Base-by-base conservation (phyloP, 2,888 invertebrate species). In the Dastarcus helophoroides region DNA sequence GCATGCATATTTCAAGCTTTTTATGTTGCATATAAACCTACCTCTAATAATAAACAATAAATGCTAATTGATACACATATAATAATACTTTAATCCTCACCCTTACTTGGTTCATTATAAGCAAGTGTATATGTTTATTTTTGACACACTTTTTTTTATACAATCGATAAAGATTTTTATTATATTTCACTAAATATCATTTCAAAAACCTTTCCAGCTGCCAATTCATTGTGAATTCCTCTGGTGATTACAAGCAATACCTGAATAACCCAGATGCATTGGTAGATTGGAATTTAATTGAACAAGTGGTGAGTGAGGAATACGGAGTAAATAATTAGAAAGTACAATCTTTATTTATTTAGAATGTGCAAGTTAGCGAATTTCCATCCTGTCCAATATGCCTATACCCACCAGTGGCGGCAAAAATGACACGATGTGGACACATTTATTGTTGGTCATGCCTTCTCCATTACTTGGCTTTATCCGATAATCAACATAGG, bases 371-470 rank as follows among this genome's bases (percentile, higher is more conserved):
- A 50, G 76, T 75, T 29, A 66, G 69, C 15, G 79, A 79, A 43
- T 68, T 66, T 44, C 70, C 79, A 11, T 74, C 75, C 22, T 95
- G 95, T 57, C 95, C 95, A 0, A 94, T 97, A 52, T 97, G 95
- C 60, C 68, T 95, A 40, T 81, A 82, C 50, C 65, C 77, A 17
- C 91, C 93, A 3, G 70, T 76, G 30, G 86, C 90, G 31, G 91
- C 83, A 2, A 89, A 93, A 61, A 85, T 93, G 54, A 93, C 91
- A 0, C 74, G 80, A 22, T 97, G 95, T 59, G 94, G 95, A 6
- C 95, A 97, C 56, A 81, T 90, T 38, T 94, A 85, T 60, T 97
- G 95, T 61, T 95, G 90, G 91, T 73, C 91, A 0, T 97, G 95
- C 54, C 76, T 91, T 46, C 69, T 97, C 26, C 94, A 94, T 60